These are phyloP conservation scores for Datnioides undecimradiatus DNA, from an alignment of 2,113 vertebrate species.

Conservation along the genomic window DNA sequence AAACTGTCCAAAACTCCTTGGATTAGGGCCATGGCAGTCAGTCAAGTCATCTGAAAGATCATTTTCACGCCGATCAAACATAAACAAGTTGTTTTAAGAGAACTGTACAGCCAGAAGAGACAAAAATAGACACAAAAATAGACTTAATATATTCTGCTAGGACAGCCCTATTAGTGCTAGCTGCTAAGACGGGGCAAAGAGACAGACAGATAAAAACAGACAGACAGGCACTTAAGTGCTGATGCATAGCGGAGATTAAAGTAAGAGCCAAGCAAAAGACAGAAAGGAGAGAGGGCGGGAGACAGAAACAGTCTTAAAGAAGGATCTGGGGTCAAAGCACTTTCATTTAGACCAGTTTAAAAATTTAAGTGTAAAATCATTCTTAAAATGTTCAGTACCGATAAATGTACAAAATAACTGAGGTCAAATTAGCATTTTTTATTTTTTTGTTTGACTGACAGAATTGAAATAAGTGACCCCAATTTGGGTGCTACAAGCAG, in stretches of 20 bases:
- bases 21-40: slow-evolving; percentile 27
- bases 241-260: slow-evolving; percentile 76
- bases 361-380: slow-evolving; percentile 32
- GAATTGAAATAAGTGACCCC: slow-evolving; percentile 9
- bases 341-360: slow-evolving; percentile 34
- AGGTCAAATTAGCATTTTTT: slow-evolving; percentile 15
- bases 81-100: slow-evolving; percentile 38
- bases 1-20: slow-evolving; percentile 44
- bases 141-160: slow-evolving; percentile 59
- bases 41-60: slow-evolving; percentile 53
- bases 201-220: slow-evolving; percentile 33
- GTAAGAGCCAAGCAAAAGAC: slow-evolving; percentile 43
- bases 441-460: not conserved
- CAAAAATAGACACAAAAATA: slow-evolving; percentile 70
- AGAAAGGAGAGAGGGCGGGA: slow-evolving; percentile 2
- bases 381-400: slow-evolving; percentile 46
- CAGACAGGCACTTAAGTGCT: slow-evolving; percentile 82
- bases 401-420: slow-evolving; percentile 28
- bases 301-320: slow-evolving; percentile 23
- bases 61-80: slow-evolving; percentile 37
- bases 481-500: slow-evolving; percentile 31
- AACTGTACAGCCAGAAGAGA: slow-evolving; percentile 68
- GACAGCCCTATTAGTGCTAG: slow-evolving; percentile 68
- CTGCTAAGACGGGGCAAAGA: slow-evolving; percentile 48
- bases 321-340: slow-evolving; percentile 20